These are phyloP conservation scores for Protonemura montana DNA, from an alignment of 2,888 invertebrate genomes.

Conservation along the genomic window DNA sequence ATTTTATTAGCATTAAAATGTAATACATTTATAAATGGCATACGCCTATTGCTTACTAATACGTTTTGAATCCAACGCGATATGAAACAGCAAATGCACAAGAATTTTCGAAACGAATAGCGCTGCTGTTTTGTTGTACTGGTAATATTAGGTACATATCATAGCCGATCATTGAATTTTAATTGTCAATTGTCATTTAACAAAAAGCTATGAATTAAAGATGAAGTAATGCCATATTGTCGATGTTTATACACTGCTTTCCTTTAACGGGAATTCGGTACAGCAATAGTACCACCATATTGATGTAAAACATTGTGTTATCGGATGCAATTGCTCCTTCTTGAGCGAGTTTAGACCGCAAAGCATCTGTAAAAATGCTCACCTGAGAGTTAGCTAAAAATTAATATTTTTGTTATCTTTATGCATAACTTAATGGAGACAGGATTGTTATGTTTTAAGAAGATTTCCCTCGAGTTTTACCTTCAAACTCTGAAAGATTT, in stretches of 20 bases:
- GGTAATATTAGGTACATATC: neutral
- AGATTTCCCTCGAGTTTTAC: no score
- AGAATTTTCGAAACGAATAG: neutral
- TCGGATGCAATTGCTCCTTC: neutral
- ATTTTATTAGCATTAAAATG: constrained; percentile 33
- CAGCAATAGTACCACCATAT: constrained; percentile 1
- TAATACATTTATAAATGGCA: constrained; percentile 27
- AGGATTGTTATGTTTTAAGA: no score
- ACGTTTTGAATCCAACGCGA: neutral
- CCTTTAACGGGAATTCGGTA: neutral
- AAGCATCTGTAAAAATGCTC: neutral
- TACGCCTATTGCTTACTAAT: constrained; percentile 35
- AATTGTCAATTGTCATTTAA: neutral
- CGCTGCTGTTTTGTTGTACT: neutral
- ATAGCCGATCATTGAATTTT: constrained; percentile 14
- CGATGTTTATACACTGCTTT: neutral
- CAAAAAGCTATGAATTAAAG: constrained; percentile 22
- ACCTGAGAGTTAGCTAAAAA: neutral
- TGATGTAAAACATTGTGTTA: constrained; percentile 7
- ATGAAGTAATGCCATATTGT: neutral
- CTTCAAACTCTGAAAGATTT: neutral
- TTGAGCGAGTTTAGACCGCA: no score
- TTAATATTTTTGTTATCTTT: neutral
- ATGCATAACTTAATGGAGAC: neutral
- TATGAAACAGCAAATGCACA: neutral